Conservation (phyloP, 64 coral and sea anemone species). For the Catalaphyllia jardinei region DNA sequence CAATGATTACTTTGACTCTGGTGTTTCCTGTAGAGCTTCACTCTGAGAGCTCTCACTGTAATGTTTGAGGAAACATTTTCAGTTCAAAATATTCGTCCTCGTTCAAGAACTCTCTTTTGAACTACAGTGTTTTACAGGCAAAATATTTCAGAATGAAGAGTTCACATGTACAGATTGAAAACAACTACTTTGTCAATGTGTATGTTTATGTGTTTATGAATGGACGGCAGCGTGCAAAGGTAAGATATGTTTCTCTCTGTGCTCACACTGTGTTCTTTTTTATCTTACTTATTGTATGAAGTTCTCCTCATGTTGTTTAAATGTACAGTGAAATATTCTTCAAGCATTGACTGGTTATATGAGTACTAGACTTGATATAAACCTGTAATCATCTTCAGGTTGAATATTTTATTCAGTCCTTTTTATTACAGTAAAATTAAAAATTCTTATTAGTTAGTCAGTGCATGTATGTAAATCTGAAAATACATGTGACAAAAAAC, state of each 20-base stretch:
- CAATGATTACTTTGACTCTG: conserved; percentile 14
- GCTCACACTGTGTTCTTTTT: conserved; percentile 3
- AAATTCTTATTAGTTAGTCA: too few species aligned
- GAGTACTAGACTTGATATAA: neutral
- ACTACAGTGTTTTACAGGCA: neutral
- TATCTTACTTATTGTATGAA: neutral
- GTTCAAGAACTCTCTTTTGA: neutral
- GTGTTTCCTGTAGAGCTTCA: neutral
- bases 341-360: neutral
- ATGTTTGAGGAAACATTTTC: neutral
- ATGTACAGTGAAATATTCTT: neutral
- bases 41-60: neutral
- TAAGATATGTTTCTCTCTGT: neutral
- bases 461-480: too few species aligned
- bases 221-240: conserved; percentile 18
- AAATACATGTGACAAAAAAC: too few species aligned
- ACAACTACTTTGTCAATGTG: conserved; percentile 74
- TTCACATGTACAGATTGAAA: conserved; percentile 48
- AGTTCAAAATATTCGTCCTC: neutral
- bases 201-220: conserved; percentile 70
- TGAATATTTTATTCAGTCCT: too few species aligned
- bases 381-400: too few species aligned
- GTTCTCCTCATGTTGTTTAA: neutral
- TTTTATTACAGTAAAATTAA: too few species aligned
- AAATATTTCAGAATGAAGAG: conserved; percentile 22